Percentiles rank a stretch among this genome's conserved stretches.
Evolutionary conservation across 2,113 vertebrate species (phyloP).

Genomic region (Benitochromis conjunctus): DNA sequence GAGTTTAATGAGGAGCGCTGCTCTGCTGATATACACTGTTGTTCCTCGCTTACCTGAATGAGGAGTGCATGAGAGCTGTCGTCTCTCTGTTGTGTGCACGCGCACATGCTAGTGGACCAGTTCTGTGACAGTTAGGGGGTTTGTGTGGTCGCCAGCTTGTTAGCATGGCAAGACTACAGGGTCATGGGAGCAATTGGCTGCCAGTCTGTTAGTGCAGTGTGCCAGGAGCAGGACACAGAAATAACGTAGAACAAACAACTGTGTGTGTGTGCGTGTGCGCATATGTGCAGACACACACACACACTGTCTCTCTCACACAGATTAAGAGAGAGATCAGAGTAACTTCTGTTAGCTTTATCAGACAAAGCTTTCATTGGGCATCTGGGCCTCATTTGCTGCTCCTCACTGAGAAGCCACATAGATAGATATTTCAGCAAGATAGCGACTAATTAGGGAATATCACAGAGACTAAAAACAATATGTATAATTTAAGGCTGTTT

Average conservation of each 20-base stretch:
- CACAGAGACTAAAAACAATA: slow-evolving; percentile 54
- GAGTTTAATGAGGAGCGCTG: background rate
- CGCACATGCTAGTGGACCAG: background rate
- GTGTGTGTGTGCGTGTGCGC: background rate
- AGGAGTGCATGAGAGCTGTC: background rate
- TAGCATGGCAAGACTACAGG: slow-evolving; percentile 71
- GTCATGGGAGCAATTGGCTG: slow-evolving; percentile 75
- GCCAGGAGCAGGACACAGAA: slow-evolving; percentile 69
- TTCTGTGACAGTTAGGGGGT: slow-evolving; percentile 42
- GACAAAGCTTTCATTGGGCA: slow-evolving; percentile 66
- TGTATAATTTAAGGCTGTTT: slow-evolving; percentile 57
- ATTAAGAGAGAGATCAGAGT: slow-evolving; percentile 68
- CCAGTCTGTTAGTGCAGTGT: slow-evolving; percentile 62
- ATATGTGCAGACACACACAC: background rate
- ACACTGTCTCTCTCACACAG: slow-evolving; percentile 12
- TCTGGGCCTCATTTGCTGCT: slow-evolving; percentile 63
- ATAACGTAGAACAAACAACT: slow-evolving; percentile 62
- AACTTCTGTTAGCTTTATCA: slow-evolving; percentile 71
- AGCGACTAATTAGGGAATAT: slow-evolving; percentile 54
- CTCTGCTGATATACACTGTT: background rate
- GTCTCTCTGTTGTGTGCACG: background rate
- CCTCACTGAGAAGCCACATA: slow-evolving; percentile 39
- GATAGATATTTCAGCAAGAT: slow-evolving; percentile 48
- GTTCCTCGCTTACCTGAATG: slow-evolving; percentile 11
- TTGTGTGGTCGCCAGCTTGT: slow-evolving; percentile 73